Conservation (phyloP, 2,113 vertebrate species). For the Alectura lathami region DNA sequence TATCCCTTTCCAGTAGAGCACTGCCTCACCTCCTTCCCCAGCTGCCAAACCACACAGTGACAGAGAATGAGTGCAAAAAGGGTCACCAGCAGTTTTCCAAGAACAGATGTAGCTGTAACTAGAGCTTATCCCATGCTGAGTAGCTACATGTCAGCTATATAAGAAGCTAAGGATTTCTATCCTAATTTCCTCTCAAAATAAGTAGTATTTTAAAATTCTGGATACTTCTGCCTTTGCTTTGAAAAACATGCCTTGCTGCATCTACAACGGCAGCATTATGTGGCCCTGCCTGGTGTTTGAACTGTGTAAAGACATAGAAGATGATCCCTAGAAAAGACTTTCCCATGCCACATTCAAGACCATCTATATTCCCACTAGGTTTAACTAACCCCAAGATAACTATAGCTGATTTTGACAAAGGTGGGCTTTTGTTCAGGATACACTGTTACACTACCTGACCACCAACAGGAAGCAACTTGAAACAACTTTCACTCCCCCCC, state of each 20-base stretch:
- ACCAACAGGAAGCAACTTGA: background rate
- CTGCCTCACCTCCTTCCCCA: background rate
- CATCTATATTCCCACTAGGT: background rate
- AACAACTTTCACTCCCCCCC: background rate
- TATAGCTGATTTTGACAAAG: no score
- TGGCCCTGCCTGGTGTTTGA: background rate
- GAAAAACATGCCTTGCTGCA: background rate
- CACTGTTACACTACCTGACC: background rate
- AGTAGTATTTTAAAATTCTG: background rate
- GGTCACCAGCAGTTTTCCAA: background rate
- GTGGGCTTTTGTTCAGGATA: background rate
- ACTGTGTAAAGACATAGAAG: background rate
- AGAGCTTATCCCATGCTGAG: background rate
- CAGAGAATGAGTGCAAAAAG: background rate
- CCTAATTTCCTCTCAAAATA: background rate
- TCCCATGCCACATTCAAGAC: slow-evolving; percentile 18
- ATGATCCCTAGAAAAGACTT: background rate
- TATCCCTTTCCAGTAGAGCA: background rate
- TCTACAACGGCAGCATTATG: background rate
- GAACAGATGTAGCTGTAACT: background rate
- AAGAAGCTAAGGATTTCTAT: background rate
- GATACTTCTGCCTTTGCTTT: background rate
- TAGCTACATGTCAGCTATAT: background rate
- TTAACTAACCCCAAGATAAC: background rate
- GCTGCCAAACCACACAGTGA: background rate